Percentiles rank a stretch among this genome's conserved stretches.
These are phyloP conservation scores for Loxodonta africana DNA, from an alignment of 2,113 vertebrate genomes.

Conservation along the genomic window DNA sequence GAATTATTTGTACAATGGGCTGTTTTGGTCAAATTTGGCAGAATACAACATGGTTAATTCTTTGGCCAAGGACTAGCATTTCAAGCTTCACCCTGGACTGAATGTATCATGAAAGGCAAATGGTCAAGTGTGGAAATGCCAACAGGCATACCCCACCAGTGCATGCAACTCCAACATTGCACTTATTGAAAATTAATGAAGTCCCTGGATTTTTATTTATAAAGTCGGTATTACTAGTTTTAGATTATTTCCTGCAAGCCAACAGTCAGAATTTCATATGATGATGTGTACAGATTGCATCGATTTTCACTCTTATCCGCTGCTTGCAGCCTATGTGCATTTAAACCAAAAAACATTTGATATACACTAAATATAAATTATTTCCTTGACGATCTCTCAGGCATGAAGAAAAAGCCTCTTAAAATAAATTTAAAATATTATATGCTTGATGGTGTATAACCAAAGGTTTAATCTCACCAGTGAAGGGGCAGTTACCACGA, in stretches of 20 bases:
- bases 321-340: slow-evolving; percentile 87
- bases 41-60: not conserved
- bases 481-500: slow-evolving; percentile 88
- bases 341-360: slow-evolving; percentile 88
- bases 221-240: slow-evolving; percentile 86
- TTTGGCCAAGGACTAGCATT: slow-evolving; percentile 5
- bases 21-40: slow-evolving; percentile 49
- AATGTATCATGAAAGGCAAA: not conserved
- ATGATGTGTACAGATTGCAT: slow-evolving; percentile 86
- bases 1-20: slow-evolving; percentile 50
- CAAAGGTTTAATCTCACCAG: slow-evolving; percentile 89
- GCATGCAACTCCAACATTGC: slow-evolving; percentile 75
- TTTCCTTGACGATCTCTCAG: slow-evolving; percentile 89
- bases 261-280: slow-evolving; percentile 88
- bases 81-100: slow-evolving; percentile 38
- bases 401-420: slow-evolving; percentile 91
- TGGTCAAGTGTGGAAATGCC: slow-evolving; percentile 58
- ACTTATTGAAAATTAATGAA: slow-evolving; percentile 88
- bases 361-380: slow-evolving; percentile 90
- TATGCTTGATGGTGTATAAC: slow-evolving; percentile 91
- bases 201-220: slow-evolving; percentile 86
- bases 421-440: slow-evolving; percentile 93
- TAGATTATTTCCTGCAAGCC: slow-evolving; percentile 85
- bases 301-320: slow-evolving; percentile 87
- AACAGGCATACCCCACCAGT: slow-evolving; percentile 78